phyloP scores from a whole-genome alignment of 1,140 invertebrate genomes.

The Riptortus pedestris region DNA sequence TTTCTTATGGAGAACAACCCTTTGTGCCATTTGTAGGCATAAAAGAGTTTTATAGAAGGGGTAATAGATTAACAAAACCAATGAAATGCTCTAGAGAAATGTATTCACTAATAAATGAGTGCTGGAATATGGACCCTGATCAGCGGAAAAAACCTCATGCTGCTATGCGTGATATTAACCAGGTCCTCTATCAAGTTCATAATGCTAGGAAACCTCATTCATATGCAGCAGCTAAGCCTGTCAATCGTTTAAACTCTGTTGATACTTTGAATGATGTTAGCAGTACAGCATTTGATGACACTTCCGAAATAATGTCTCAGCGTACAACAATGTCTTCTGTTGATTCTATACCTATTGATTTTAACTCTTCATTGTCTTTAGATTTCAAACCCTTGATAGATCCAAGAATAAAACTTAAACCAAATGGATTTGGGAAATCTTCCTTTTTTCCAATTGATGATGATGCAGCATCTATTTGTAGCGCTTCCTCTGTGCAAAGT shows the following conservation, averaged over 20 bases:
- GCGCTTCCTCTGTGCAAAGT: conserved; percentile 37
- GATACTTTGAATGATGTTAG: conserved; percentile 26
- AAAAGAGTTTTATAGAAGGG: conserved; percentile 51
- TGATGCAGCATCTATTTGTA: background rate
- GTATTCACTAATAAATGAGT: conserved; percentile 71
- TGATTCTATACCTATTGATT: background rate
- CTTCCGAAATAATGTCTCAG: background rate
- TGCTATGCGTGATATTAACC: conserved; percentile 71
- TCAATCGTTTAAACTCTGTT: conserved; percentile 4
- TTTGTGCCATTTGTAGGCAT: conserved; percentile 19
- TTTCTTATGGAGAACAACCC: conserved; percentile 55
- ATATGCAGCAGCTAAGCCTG: conserved; percentile 40
- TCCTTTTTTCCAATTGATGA: background rate
- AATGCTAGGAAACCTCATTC: conserved; percentile 49
- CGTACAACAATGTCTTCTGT: conserved; percentile 1
- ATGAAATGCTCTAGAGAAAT: conserved; percentile 67
- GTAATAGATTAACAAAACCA: conserved; percentile 63
- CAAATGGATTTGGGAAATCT: background rate
- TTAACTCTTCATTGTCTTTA: background rate
- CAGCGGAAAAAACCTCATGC: conserved; percentile 63
- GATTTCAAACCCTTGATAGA: too few relatives aligned
- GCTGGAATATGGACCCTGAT: conserved; percentile 70
- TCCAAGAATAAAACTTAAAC: background rate
- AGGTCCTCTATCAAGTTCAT: conserved; percentile 58
- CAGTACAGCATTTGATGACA: conserved; percentile 20